Evolutionary conservation across 2,113 vertebrate species (phyloP).

Genomic region (Syngnathus typhle): DNA sequence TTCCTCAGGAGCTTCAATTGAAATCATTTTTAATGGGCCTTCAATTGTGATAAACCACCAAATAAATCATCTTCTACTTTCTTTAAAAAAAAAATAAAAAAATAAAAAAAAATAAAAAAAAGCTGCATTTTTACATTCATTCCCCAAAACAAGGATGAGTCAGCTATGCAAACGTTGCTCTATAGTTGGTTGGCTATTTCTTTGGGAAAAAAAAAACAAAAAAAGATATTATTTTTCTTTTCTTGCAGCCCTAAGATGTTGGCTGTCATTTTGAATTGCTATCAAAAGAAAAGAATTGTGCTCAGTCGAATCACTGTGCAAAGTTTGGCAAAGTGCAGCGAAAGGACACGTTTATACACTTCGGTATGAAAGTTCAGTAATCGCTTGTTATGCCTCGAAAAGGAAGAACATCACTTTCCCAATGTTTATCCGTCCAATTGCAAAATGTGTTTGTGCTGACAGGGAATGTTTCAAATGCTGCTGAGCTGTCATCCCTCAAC

Average conservation of each 20-base stretch:
- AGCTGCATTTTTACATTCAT: not conserved
- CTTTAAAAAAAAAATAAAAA: not conserved
- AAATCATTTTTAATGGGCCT: too few relatives aligned
- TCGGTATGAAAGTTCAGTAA: not conserved
- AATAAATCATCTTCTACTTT: not conserved
- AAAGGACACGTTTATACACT: not conserved
- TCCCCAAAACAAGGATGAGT: not conserved
- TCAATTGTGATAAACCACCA: too few relatives aligned
- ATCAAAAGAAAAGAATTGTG: constrained; percentile 8
- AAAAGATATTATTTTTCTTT: not conserved
- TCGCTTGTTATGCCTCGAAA: constrained; percentile 10
- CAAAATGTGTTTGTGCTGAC: constrained; percentile 6
- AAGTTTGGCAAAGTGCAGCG: constrained; percentile 14
- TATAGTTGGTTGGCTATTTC: not conserved
- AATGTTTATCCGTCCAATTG: constrained; percentile 6
- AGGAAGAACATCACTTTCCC: constrained; percentile 4
- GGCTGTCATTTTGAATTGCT: constrained; percentile 11
- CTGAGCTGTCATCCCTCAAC: not conserved
- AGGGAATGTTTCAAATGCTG: not conserved
- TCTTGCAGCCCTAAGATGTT: constrained; percentile 6
- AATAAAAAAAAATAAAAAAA: not conserved
- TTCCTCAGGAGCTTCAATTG: too few relatives aligned
- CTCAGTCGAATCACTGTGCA: constrained; percentile 2
- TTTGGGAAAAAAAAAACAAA: not conserved
- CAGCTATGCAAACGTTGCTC: not conserved